Evolutionary conservation across 2,797 vertebrate genomes (phyloP), one percentile per base, ranked within the genome.

Genomic region (Smutsia gigantea): DNA sequence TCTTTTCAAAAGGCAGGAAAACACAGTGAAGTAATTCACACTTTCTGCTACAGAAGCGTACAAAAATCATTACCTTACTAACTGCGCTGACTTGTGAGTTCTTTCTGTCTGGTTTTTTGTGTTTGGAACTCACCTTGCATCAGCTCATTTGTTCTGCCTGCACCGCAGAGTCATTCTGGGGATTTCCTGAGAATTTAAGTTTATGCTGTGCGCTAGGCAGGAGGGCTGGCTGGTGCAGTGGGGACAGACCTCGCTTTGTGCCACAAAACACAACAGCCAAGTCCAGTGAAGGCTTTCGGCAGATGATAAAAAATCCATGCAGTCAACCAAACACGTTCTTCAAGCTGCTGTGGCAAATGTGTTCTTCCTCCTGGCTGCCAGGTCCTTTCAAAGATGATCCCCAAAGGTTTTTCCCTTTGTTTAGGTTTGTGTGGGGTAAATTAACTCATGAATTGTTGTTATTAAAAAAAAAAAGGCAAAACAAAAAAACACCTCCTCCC

Each of bases 401-500:
- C 87, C 93, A 94, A 93, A 85, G 91, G 9, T 94, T 90, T 95
- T 90, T 90, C 75, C 81, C 91, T 94, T 96, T 78, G 66, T 71
- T 96, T 93, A 90, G 90, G n/a, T 59, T 63, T 5, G 2, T 78
- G 63, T 5, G 27, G 71, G 63, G 19, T 46, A 97, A 96, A 95
- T 97, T 84, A 96, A 79, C 94, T 96, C 96, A 78, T 23, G 61
- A 93, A 66, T 42, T 93, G 34, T 92, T 86, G 55, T 63, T 63
- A 59, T 89, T 93, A 63, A 27, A 72, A 42, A 77, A 77, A 63
- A 39, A 49, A 59, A 93, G 93, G 46, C n/a, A 90, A 75, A 89
- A 72, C 21, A 59, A 89, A 86, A 25, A 0, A 2, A 34, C 19
- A 8, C 39, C 42, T 72, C 63, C 27, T 89, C 55, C 14, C 34